phyloP scores from a whole-genome alignment of 2,888 invertebrate species.

The Mythimna pallens region DNA sequence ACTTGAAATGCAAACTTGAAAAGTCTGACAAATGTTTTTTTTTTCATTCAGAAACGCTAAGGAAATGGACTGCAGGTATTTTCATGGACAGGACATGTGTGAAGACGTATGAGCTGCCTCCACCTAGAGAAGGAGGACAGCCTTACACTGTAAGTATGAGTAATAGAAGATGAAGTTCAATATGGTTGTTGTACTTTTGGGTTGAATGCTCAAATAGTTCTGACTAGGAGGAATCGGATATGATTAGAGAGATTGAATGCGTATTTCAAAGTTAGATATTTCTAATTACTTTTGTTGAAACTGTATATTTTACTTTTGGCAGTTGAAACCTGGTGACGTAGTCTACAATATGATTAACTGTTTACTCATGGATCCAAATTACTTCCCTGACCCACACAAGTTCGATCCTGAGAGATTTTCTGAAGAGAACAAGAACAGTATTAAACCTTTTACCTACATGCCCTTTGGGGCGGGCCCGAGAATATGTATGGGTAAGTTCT shows the following conservation, averaged over 20 bases:
- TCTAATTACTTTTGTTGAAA: neutral
- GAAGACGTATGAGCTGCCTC: conserved; percentile 84
- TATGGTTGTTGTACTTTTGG: too few relatives aligned
- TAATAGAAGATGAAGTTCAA: too few relatives aligned
- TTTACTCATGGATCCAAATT: conserved; percentile 69
- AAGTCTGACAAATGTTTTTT: neutral
- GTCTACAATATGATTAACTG: conserved; percentile 58
- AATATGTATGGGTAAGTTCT: conserved; percentile 86
- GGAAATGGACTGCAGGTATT: conserved; percentile 87
- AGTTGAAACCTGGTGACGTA: conserved; percentile 60
- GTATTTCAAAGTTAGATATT: neutral
- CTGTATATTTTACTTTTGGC: neutral
- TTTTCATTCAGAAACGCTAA: conserved; percentile 79
- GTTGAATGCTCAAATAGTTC: too few relatives aligned
- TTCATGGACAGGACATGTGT: conserved; percentile 87
- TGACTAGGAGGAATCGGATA: too few relatives aligned
- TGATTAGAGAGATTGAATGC: too few relatives aligned
- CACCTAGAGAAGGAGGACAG: conserved; percentile 77
- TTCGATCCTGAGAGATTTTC: conserved; percentile 87
- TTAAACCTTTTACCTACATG: conserved; percentile 85
- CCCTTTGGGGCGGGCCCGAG: conserved; percentile 91
- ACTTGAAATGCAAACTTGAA: neutral
- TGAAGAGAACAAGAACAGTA: conserved; percentile 82
- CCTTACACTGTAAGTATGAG: conserved; percentile 72
- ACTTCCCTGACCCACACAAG: conserved; percentile 73